Base-by-base conservation (phyloP, 2,888 invertebrate species). In the Agrochola lota region DNA sequence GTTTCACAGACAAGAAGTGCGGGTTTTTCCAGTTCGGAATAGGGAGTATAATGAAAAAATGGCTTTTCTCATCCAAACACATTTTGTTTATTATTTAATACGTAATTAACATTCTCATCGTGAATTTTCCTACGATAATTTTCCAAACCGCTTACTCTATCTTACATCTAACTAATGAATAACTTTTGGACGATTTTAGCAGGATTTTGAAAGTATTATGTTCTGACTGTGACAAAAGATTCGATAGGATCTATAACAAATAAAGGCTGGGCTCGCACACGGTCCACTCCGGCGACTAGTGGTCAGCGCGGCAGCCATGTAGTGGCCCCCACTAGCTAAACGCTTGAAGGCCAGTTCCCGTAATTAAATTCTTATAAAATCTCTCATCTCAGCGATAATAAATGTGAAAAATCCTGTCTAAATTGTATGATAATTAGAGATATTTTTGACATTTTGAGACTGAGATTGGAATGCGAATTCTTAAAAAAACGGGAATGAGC, bases 61-160 rank as follows among this genome's bases (percentile, higher is more conserved):
- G 15, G 35, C n/a, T 23, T 55, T 81, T 93, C 89, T 93, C 95
- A 93, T 95, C 93, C 94, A 95, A 96, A 96, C 95, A 95, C 92
- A 95, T 95, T 94, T 91, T 92, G 89, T 95, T 96, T 95, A 95
- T 95, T 95, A 94, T 91, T 91, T 92, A 94, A 93, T 95, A 92
- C 91, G 88, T 93, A 94, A 93, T 94, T 93, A 95, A 95, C 95
- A 94, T 94, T 92, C 91, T 93, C 83, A 85, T 92, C 91, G 89
- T 93, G 93, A 94, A 93, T 93, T 93, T 93, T 91, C 88, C 95
- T 95, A 95, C 93, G 91, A 93, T 94, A 94, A 93, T 94, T 94
- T 93, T 94, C 94, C 95, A 95, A 96, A 96, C 95, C 94, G 88
- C 95, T 95, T 95, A 95, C 78, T 80, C 84, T 94, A 94, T 91